Conservation (phyloP, 2,797 vertebrate genomes). For the Bradypodion ventrale region DNA sequence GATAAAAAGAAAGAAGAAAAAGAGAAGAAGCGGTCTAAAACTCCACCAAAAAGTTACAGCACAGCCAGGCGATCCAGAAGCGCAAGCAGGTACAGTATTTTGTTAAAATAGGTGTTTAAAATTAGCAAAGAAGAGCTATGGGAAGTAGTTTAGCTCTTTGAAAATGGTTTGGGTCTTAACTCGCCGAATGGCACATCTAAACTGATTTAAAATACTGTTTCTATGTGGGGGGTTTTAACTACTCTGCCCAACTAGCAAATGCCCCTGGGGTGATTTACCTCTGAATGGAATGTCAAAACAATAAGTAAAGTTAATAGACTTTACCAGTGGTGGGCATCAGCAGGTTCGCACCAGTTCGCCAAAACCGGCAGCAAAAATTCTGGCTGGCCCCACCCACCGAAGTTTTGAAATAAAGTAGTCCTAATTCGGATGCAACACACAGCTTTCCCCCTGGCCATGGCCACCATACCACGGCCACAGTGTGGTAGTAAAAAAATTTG, state of each 20-base stretch:
- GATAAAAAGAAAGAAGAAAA: slow-evolving; percentile 97
- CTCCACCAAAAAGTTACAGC: slow-evolving; percentile 98
- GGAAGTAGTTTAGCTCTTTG: neutral
- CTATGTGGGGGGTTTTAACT: too few relatives aligned
- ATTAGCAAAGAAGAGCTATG: neutral
- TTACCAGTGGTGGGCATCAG: too few relatives aligned
- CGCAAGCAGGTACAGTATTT: slow-evolving; percentile 82
- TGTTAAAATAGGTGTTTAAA: neutral
- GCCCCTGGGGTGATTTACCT: neutral
- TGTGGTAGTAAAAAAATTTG: too few relatives aligned
- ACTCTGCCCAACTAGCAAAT: neutral
- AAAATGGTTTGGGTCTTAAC: neutral
- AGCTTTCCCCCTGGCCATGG: too few relatives aligned
- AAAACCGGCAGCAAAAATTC: too few relatives aligned
- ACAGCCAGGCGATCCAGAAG: slow-evolving; percentile 92
- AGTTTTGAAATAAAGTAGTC: too few relatives aligned
- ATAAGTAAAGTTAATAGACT: neutral
- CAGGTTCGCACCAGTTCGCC: too few relatives aligned
- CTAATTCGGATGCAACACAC: too few relatives aligned
- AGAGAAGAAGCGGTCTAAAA: slow-evolving; percentile 95
- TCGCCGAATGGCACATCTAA: neutral
- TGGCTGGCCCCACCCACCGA: too few relatives aligned
- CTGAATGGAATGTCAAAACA: neutral
- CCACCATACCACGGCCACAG: too few relatives aligned
- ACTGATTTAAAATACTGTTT: neutral